These are phyloP conservation scores for Merluccius polli DNA, from an alignment of 2,797 vertebrate species.

Conservation along the genomic window DNA sequence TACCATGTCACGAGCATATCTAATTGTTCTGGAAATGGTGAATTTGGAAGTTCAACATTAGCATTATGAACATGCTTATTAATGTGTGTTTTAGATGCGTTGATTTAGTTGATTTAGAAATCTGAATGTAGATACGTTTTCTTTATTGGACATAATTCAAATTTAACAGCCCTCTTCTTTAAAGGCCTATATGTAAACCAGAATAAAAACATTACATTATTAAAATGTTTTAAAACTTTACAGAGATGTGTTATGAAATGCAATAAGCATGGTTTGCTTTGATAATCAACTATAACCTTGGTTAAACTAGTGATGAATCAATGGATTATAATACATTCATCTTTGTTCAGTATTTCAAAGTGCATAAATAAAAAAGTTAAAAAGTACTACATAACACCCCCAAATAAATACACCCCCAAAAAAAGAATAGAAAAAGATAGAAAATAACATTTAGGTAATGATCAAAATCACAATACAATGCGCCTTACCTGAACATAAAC, in stretches of 20 bases:
- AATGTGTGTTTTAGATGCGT: constrained; percentile 53
- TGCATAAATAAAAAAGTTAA: constrained; percentile 34
- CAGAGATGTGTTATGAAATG: constrained; percentile 20
- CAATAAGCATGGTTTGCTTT: constrained; percentile 3
- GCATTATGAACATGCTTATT: constrained; percentile 15
- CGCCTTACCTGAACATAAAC: constrained; percentile 1
- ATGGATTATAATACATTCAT: constrained; percentile 52
- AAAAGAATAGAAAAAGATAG: neutral
- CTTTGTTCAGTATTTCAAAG: constrained; percentile 39
- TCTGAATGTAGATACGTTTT: neutral
- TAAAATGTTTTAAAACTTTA: neutral
- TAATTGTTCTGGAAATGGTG: neutral
- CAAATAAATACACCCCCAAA: constrained; percentile 5
- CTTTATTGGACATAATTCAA: neutral
- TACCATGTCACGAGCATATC: neutral
- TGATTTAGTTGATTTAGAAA: constrained; percentile 8
- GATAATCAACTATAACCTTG: neutral
- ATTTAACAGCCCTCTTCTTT: neutral
- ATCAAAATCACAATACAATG: constrained; percentile 9
- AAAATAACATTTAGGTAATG: neutral
- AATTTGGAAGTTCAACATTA: constrained; percentile 10
- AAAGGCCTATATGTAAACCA: neutral
- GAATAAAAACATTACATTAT: neutral
- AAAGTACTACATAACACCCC: neutral
- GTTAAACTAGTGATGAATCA: neutral